phyloP scores from a whole-genome alignment of 1,140 invertebrate species.

The Bemisia tabaci region DNA sequence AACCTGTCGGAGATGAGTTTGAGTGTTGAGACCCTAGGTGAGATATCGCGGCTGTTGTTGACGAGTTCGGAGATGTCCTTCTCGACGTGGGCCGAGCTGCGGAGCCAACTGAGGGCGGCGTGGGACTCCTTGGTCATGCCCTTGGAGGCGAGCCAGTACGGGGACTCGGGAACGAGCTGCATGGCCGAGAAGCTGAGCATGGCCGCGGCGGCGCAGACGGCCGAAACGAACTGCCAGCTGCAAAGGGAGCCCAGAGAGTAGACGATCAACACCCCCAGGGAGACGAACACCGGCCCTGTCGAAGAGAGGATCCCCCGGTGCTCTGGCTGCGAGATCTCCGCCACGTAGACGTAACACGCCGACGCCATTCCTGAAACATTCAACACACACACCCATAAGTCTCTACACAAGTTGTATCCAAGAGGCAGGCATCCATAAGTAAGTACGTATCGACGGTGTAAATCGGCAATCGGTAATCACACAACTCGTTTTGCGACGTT shows the following conservation, averaged over 20 bases:
- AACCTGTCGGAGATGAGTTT: too few species aligned
- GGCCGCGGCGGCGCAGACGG: conserved; percentile 19
- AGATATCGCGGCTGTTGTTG: too few species aligned
- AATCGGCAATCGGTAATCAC: too few species aligned
- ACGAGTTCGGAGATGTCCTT: conserved; percentile 29
- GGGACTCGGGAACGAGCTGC: conserved; percentile 53
- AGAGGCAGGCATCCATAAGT: too few species aligned
- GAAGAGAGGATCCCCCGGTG: conserved; percentile 27
- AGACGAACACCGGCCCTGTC: conserved; percentile 36
- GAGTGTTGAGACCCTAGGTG: too few species aligned
- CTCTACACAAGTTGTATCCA: too few species aligned
- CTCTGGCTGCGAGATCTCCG: conserved; percentile 25
- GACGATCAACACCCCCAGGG: conserved; percentile 36
- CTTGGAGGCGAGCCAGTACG: conserved; percentile 41
- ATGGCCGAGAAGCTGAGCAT: conserved; percentile 34
- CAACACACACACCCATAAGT: neutral
- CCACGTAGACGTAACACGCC: conserved; percentile 28
- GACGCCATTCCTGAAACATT: conserved; percentile 27
- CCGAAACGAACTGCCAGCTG: conserved; percentile 27
- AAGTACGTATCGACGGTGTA: too few species aligned
- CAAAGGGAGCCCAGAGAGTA: conserved; percentile 34
- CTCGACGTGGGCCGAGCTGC: conserved; percentile 33
- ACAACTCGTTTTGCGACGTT: too few species aligned
- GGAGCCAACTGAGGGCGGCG: conserved; percentile 39
- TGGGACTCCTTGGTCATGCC: conserved; percentile 40